phyloP scores from a whole-genome alignment of 2,113 vertebrate species.

The Cyanistes caeruleus region DNA sequence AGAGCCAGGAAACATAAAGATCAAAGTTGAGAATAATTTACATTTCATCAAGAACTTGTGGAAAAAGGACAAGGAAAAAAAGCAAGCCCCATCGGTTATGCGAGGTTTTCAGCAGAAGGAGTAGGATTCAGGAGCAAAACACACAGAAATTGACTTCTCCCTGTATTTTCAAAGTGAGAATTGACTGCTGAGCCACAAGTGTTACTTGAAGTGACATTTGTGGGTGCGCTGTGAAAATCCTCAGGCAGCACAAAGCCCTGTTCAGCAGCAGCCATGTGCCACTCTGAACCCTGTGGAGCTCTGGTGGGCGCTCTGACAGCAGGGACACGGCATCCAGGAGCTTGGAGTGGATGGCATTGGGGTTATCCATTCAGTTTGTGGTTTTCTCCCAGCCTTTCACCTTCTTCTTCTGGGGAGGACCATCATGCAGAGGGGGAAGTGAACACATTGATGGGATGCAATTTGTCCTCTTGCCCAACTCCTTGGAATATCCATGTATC shows the following conservation, averaged over 20 bases:
- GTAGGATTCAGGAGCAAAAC: neutral
- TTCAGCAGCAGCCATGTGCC: neutral
- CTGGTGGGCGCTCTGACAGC: neutral
- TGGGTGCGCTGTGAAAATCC: neutral
- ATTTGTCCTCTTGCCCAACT: constrained; percentile 13
- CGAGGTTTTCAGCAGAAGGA: neutral
- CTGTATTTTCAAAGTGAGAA: constrained; percentile 48
- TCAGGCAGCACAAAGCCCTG: neutral
- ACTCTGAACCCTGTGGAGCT: neutral
- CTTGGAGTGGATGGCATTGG: fast-evolving
- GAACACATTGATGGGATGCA: neutral
- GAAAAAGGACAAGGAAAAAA: neutral
- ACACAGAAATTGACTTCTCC: constrained; percentile 14
- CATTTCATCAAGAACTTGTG: constrained; percentile 35
- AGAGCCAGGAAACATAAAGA: constrained; percentile 20
- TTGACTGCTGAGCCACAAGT: constrained; percentile 15
- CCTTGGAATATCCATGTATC: neutral
- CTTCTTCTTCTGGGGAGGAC: neutral
- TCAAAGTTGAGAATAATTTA: constrained; percentile 47
- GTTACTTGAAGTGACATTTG: constrained; percentile 46
- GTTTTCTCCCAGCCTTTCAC: neutral
- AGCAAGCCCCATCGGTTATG: neutral
- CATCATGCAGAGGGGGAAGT: neutral
- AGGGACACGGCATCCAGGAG: fast-evolving
- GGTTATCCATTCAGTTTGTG: neutral